These are phyloP conservation scores for Oscheius sp. DNA, from an alignment of 2,888 invertebrate genomes.

Conservation along the genomic window DNA sequence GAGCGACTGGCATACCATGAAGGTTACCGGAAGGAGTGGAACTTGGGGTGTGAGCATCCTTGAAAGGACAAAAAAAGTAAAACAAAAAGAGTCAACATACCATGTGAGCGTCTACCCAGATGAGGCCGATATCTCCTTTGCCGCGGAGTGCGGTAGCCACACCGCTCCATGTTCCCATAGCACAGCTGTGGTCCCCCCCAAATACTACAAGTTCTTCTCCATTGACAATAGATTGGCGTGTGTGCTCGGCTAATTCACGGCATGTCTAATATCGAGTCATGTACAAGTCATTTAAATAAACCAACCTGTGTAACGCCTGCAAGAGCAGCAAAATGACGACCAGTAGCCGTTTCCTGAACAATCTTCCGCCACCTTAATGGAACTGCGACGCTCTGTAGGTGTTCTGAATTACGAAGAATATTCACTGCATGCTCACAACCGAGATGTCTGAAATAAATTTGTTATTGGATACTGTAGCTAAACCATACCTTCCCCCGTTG, in stretches of 20 bases:
- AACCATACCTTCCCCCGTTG: slow-evolving; percentile 55
- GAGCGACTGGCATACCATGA: slow-evolving; percentile 69
- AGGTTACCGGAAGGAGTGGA: slow-evolving; percentile 64
- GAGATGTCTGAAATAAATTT: slow-evolving; percentile 54
- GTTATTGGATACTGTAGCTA: neutral
- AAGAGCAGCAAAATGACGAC: slow-evolving; percentile 57
- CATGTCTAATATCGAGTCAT: slow-evolving; percentile 42
- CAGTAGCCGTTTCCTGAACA: slow-evolving; percentile 61
- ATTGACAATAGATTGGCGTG: slow-evolving; percentile 49
- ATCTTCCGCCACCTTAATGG: slow-evolving; percentile 59
- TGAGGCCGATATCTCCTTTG: slow-evolving; percentile 63
- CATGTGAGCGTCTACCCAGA: slow-evolving; percentile 70
- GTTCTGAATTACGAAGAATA: slow-evolving; percentile 58
- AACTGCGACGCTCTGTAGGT: slow-evolving; percentile 48
- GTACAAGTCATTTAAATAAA: neutral
- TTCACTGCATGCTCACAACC: slow-evolving; percentile 66
- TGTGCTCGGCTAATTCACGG: slow-evolving; percentile 57
- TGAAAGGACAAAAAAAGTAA: neutral
- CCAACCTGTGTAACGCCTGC: slow-evolving; percentile 59
- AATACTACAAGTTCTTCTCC: slow-evolving; percentile 60
- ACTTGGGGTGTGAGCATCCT: slow-evolving; percentile 65
- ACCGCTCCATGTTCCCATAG: slow-evolving; percentile 70
- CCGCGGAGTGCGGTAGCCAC: slow-evolving; percentile 60
- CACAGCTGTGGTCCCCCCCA: slow-evolving; percentile 68
- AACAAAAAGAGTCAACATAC: slow-evolving; percentile 32